Conservation (phyloP, 2,888 invertebrate species). For the Dynastes hyllus region DNA sequence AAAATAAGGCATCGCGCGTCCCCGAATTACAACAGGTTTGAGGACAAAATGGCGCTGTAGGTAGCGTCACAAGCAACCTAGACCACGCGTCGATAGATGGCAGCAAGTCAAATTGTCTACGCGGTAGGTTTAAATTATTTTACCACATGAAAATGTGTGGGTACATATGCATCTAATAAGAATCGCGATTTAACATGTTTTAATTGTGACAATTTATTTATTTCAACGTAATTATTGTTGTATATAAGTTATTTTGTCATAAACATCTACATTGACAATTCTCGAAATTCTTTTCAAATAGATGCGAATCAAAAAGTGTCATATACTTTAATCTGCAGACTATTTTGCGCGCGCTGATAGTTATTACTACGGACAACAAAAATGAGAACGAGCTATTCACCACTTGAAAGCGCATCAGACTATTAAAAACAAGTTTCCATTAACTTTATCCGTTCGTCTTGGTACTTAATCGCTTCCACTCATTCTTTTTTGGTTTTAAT, state of each 20-base stretch:
- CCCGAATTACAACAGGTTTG: conserved; percentile 36
- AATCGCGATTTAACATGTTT: no score
- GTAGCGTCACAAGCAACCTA: conserved; percentile 43
- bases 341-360: no score
- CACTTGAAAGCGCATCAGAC: not conserved
- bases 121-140: conserved; percentile 24
- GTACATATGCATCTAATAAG: no score
- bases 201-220: no score
- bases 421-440: conserved; percentile 17
- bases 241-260: no score
- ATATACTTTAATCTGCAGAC: no score
- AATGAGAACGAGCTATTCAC: not conserved
- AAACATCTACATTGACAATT: no score
- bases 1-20: conserved; percentile 51
- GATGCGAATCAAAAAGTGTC: no score
- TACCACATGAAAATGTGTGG: no score
- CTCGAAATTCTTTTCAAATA: no score
- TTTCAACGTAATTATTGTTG: no score
- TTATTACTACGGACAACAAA: not conserved
- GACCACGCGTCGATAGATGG: conserved; percentile 42
- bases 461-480: conserved; percentile 1
- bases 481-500: conserved; percentile 1
- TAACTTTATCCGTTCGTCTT: not conserved
- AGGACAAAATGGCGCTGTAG: conserved; percentile 53
- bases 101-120: not conserved